Base-by-base conservation (phyloP, 2,888 invertebrate genomes). In the Aphodius granarius region DNA sequence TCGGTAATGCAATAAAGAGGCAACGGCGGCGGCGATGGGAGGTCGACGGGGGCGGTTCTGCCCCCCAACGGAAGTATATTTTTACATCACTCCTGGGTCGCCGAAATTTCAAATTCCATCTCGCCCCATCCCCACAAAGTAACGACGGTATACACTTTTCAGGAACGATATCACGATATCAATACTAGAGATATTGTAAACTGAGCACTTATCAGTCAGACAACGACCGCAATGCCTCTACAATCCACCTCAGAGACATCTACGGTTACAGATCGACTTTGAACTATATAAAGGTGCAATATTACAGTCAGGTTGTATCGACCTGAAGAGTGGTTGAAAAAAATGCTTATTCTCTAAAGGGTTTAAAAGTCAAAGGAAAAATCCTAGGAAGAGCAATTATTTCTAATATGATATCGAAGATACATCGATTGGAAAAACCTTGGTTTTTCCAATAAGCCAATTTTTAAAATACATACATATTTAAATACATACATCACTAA, bases 101-200 rank as follows among this genome's bases (percentile, higher is more conserved):
- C 84, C 83, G 85, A 86, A 88, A 87, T 87, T 88, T 87, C 86
- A 87, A 87, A 87, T 88, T 87, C 87, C 86, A 87, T 87, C 87
- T 86, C 85, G 66, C 75, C 21, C 74, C 72, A 62, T 68, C 72
- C 74, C 65, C 71, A 83, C 81, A 19, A 62, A 22, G 73, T 68
- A 23, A 72, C 68, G 68, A 62, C 75, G 66, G 43, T 43, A 43
- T 43, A 43, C 71, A 83, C 81, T 22, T 22, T 23, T 66, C 68
- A 18, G 68, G 63, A 22, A 66, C 75, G 62, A 77, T 78, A 76
- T 78, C 72, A 73, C 82, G 80, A 81, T 83, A 84, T 84, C 85
- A 82, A 84, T 84, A 83, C 83, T 66, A 78, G 79, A 84, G 79
- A 84, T 83, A 85, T 85, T 86, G 86, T 85, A 85, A 86, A 84